Evolutionary conservation across 2,888 invertebrate species (phyloP).

Genomic region (Zele albiditarsus): DNA sequence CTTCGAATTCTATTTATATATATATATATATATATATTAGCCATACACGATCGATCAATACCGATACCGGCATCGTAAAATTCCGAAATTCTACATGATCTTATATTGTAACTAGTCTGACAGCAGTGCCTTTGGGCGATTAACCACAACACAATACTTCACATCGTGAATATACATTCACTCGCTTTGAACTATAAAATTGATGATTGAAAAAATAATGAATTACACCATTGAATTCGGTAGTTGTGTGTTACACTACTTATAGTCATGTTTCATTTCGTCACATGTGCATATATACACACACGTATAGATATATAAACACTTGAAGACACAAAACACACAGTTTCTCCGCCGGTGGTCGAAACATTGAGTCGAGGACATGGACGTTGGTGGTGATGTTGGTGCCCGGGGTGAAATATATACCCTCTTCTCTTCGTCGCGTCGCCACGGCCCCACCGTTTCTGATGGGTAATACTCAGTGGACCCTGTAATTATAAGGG

Average conservation of each 20-base stretch:
- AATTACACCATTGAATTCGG: too few relatives aligned
- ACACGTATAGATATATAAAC: not conserved
- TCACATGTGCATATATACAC: not conserved
- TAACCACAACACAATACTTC: not conserved
- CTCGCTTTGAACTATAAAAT: too few relatives aligned
- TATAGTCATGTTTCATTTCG: not conserved
- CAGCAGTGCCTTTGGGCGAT: not conserved
- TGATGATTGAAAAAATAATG: too few relatives aligned
- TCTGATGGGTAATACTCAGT: constrained; percentile 44
- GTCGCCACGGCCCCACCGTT: constrained; percentile 39
- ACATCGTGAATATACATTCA: not conserved
- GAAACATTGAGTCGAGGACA: constrained; percentile 25
- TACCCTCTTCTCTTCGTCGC: constrained; percentile 33
- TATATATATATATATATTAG: not conserved
- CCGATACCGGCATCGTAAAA: not conserved
- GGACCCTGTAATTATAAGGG: constrained; percentile 64
- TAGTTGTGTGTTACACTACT: not conserved
- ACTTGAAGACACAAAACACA: not conserved
- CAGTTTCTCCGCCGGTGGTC: constrained; percentile 54
- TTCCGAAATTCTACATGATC: constrained; percentile 16
- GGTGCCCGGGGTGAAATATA: constrained; percentile 49
- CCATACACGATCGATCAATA: not conserved
- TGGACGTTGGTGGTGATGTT: constrained; percentile 32
- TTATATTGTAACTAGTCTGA: not conserved
- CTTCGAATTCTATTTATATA: not conserved